Evolutionary conservation across 2,113 vertebrate genomes (phyloP).

Genomic region (Charina bottae): DNA sequence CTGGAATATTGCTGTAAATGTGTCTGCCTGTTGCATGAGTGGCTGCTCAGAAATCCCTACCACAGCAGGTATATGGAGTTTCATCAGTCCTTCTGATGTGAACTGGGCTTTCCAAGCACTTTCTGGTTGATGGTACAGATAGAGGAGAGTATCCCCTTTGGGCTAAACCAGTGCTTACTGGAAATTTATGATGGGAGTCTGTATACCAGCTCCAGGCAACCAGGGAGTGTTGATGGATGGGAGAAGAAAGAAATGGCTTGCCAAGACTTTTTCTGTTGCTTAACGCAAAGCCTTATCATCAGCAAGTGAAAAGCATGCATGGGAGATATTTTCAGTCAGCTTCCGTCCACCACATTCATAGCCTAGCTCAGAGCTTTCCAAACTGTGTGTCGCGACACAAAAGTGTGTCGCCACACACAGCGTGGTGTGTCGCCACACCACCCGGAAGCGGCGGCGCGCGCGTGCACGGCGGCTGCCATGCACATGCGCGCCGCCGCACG

Average conservation of each 20-base stretch:
- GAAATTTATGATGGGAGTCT: neutral
- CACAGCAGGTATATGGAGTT: neutral
- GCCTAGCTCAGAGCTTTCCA: too few relatives aligned
- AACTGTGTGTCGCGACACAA: too few relatives aligned
- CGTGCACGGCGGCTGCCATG: too few relatives aligned
- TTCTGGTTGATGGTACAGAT: neutral
- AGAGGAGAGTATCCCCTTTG: neutral
- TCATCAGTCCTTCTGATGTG: neutral
- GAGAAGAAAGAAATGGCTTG: neutral
- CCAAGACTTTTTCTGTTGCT: neutral
- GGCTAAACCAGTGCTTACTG: neutral
- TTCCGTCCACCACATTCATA: neutral
- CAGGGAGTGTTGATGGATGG: neutral
- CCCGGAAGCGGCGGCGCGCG: too few relatives aligned
- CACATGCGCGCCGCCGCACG: too few relatives aligned
- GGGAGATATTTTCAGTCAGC: neutral
- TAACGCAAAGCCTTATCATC: neutral
- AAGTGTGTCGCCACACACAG: too few relatives aligned
- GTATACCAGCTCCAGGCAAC: neutral
- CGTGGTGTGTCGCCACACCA: too few relatives aligned
- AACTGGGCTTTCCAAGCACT: neutral
- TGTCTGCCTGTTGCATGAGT: neutral
- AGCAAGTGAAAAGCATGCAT: neutral
- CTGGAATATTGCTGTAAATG: neutral
- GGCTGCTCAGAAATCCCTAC: too few relatives aligned